These are phyloP conservation scores for Ashinkailepas kermadecensis DNA, from an alignment of 2,888 invertebrate species.

Conservation along the genomic window DNA sequence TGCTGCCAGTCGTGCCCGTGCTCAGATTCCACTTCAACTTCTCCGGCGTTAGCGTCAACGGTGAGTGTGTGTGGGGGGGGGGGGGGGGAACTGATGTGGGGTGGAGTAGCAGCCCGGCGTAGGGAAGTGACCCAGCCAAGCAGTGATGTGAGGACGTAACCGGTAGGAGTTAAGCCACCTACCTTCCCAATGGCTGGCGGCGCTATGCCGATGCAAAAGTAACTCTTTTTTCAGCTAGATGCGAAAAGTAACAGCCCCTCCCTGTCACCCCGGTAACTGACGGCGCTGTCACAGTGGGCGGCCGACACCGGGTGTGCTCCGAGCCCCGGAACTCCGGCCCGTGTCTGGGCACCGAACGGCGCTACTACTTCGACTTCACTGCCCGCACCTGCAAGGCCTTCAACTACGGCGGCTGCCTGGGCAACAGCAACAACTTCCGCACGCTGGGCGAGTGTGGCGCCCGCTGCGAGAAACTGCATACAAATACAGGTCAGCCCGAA, in stretches of 20 bases:
- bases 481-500: neutral
- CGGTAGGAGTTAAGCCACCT: no score
- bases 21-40: conserved; percentile 8
- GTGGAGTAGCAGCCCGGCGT: no score
- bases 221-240: no score
- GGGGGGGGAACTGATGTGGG: no score
- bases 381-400: neutral
- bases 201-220: no score
- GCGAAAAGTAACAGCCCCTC: no score
- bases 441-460: neutral
- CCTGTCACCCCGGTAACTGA: no score
- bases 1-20: neutral
- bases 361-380: conserved; percentile 2
- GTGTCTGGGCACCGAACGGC: neutral
- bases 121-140: no score
- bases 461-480: neutral
- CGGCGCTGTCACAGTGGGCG: neutral
- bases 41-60: neutral
- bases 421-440: conserved; percentile 5
- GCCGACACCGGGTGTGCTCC: neutral
- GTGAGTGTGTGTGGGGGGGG: neutral
- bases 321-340: neutral
- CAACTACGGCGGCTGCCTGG: neutral
- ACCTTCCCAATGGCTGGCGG: no score
- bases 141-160: no score